Evolutionary conservation across 2,113 vertebrate genomes (phyloP), one percentile per base, ranked within the genome.

Genomic region (Pseudorasbora parva): DNA sequence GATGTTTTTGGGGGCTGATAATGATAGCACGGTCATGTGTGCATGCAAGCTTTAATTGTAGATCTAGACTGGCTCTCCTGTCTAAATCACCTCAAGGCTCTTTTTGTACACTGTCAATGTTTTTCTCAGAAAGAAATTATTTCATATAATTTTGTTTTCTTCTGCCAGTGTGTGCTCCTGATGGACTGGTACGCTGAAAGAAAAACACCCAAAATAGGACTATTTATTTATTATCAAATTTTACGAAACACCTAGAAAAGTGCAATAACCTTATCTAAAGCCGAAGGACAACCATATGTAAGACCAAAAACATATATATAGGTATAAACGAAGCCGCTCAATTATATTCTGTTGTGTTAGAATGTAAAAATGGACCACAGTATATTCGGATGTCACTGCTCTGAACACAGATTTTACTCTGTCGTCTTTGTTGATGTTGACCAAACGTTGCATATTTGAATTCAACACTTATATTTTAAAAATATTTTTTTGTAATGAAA

Each of bases 351-450:
- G 41, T 5, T 27, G 45, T 33, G 25, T 51, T 78, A 33, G 27
- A 37, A 15, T 45, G 49, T 37, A 57, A 82, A 68, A 60, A 47
- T 41, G 59, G 60, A 66, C 45, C 62, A 27, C 33, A 30, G 14
- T 33, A 33, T 64, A 78, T 78, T 62, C 21, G 15, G 56, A 78
- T 9, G 77, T 66, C 25, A 66, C 6, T 21, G 60, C 21, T 77
- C 74, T 78, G 62, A 45, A 57, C 51, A 64, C 75, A 62, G 54
- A 84, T 83, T 60, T 45, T 45, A 23, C 72, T 83, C 74, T 79
- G 60, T 71, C 74, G 37, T 57, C 60, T 81, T 76, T 41, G 71
- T 71, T 81, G 78, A 85, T 68, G 69, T 66, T 75, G 83, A 88
- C 81, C 77, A 89, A 80, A 82, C 72, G 33, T 66, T 30, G 71